Evolutionary conservation across 2,888 invertebrate species (phyloP).

Genomic region (Hypomecis atomaria): DNA sequence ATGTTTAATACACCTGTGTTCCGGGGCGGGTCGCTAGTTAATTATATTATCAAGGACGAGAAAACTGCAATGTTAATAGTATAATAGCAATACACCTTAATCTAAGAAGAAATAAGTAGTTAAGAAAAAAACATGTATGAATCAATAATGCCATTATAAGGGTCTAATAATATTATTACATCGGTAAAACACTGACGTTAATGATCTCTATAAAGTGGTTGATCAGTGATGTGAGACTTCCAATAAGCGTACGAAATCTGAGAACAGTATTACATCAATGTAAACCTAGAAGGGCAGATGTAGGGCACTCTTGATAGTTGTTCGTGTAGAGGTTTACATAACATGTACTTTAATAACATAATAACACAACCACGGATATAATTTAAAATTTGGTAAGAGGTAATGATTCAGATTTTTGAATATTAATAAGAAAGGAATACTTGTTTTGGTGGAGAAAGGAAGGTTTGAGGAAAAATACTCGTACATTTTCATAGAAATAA

Average conservation of each 20-base stretch:
- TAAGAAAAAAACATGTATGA: no score
- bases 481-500: no score
- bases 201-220: not conserved
- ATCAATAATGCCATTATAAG: no score
- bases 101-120: no score
- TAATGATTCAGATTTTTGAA: not conserved
- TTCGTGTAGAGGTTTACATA: conserved; percentile 5
- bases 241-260: conserved; percentile 18
- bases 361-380: not conserved
- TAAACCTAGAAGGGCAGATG: conserved; percentile 14
- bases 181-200: no score
- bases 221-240: conserved; percentile 11
- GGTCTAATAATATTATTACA: no score
- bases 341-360: not conserved
- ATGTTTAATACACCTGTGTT: no score
- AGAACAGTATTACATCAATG: conserved; percentile 19
- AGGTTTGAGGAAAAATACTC: no score
- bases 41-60: no score
- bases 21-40: no score
- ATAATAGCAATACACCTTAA: no score
- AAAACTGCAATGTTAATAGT: no score
- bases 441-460: not conserved
- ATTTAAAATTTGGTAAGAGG: not conserved
- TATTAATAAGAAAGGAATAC: not conserved
- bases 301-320: conserved; percentile 19